Conservation (phyloP, 2,113 vertebrate genomes). For the Pungitius pungitius region DNA sequence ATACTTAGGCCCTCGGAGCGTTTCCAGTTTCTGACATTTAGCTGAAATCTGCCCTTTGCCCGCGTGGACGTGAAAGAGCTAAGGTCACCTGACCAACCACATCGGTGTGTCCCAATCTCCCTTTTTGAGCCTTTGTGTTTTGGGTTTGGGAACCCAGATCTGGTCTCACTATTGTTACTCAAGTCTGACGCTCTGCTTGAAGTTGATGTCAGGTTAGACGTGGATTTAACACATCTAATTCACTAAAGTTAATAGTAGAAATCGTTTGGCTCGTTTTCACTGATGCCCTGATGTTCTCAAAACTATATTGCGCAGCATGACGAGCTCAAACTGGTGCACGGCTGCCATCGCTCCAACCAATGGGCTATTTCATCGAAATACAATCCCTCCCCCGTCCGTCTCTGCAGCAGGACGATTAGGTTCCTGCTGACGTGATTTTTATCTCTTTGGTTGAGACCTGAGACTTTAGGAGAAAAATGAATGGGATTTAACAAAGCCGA, state of each 20-base stretch:
- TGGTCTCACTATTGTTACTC: background rate
- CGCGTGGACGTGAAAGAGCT: constrained; percentile 54
- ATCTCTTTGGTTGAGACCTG: constrained; percentile 43
- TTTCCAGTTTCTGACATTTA: constrained; percentile 82
- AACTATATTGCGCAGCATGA: constrained; percentile 55
- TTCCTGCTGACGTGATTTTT: constrained; percentile 70
- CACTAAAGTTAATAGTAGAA: constrained; percentile 47
- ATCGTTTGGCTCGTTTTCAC: constrained; percentile 45
- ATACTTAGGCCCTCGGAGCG: constrained; percentile 72
- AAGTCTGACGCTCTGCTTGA: constrained; percentile 1
- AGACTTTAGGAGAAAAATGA: constrained; percentile 27
- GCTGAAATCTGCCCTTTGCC: constrained; percentile 77
- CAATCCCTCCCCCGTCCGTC: constrained; percentile 72
- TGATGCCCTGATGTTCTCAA: constrained; percentile 28
- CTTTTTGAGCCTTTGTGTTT: constrained; percentile 3
- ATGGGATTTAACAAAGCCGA: constrained; percentile 18
- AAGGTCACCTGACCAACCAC: constrained; percentile 68
- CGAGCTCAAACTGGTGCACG: constrained; percentile 50
- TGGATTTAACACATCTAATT: constrained; percentile 15
- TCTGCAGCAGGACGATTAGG: constrained; percentile 57
- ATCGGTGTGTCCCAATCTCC: constrained; percentile 53
- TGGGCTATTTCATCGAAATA: constrained; percentile 77
- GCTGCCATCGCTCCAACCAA: constrained; percentile 80
- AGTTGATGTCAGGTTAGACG: background rate
- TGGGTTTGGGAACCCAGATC: constrained; percentile 15